Base-by-base conservation (phyloP, 2,113 vertebrate species). In the Xenotilapia leptura region DNA sequence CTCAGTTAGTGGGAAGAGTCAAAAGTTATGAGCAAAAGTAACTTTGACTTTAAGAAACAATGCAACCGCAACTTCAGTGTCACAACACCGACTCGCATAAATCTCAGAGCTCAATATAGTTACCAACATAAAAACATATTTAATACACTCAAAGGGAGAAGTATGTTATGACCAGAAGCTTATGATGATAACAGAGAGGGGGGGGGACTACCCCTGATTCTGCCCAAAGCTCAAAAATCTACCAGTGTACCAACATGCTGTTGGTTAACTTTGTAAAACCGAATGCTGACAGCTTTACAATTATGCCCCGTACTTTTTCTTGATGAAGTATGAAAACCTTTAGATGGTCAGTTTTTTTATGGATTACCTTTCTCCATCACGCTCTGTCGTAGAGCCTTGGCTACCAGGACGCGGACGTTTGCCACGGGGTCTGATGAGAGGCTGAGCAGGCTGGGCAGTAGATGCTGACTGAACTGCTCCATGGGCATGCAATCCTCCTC, bases 391-490 rank as follows among this genome's bases (percentile, higher is more conserved):
- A 98, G 95, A 4, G 97, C 97, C 89, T 97, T 97, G 90, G 98
- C 97, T 0, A 98, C 97, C 91, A 98, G 93, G 6, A 98, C 97
- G 3, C 98, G 95, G 2, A 97, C 97, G 0, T 98, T 97, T 14
- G 98, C 97, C 88, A 97, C 97, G 0, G 98, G 98, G 89, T 98
- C 97, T 0, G 96, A 97, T 1, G 97, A 97, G 1, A 98, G 97
- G 86, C 97, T 97, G 11, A 97, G 87, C 13, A 98, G 97, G 90
- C 96, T 98, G 89, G 98, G 98, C 12, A 98, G 93, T 6, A 98
- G 90, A 75, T 97, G 97, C 82, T 97, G 95, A 2, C 96, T 97
- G 88, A 98, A 98, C 90, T 98, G 97, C 13, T 97, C 97, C 60
- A 96, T 96, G 4, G 97, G 96, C 96, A 98, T 95, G 36, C 97